Percentiles rank a stretch among this genome's conserved stretches.
Evolutionary conservation across 2,888 invertebrate genomes (phyloP).

Genomic region (Papilio protenor): DNA sequence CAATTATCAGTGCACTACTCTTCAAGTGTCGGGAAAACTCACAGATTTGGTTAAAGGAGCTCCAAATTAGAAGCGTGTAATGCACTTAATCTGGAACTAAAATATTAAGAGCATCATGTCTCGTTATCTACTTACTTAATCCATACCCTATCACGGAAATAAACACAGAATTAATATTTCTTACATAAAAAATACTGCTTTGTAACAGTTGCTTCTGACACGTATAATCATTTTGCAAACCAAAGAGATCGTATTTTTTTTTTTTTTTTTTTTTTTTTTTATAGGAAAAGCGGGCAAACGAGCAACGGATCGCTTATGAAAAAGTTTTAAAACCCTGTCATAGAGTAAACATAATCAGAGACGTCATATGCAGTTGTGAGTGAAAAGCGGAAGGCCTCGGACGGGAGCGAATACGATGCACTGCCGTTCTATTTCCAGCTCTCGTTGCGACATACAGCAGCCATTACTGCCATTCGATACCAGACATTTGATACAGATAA

Average conservation of each 20-base stretch:
- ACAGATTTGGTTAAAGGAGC: neutral
- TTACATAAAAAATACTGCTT: neutral
- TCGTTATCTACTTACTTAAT: neutral
- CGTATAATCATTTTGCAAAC: neutral
- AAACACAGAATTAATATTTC: neutral
- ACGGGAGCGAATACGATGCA: constrained; percentile 39
- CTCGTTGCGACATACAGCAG: constrained; percentile 38
- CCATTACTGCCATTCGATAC: constrained; percentile 21
- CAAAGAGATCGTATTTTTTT: neutral
- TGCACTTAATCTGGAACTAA: neutral
- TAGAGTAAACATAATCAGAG: neutral
- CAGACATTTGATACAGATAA: constrained; percentile 37
- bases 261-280: no score
- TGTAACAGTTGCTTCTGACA: neutral
- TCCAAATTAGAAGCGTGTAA: neutral
- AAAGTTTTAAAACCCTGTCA: neutral
- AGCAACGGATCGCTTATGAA: no score
- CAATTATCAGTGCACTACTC: neutral
- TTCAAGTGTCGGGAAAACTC: neutral
- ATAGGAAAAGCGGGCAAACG: no score
- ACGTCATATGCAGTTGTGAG: constrained; percentile 2
- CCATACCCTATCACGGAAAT: neutral
- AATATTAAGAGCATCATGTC: no score
- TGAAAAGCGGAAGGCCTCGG: constrained; percentile 46
- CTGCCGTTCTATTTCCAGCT: constrained; percentile 46